Percentiles rank a stretch among this genome's conserved stretches.
Evolutionary conservation across 2,113 vertebrate genomes (phyloP).

Genomic region (Aptenodytes patagonicus): DNA sequence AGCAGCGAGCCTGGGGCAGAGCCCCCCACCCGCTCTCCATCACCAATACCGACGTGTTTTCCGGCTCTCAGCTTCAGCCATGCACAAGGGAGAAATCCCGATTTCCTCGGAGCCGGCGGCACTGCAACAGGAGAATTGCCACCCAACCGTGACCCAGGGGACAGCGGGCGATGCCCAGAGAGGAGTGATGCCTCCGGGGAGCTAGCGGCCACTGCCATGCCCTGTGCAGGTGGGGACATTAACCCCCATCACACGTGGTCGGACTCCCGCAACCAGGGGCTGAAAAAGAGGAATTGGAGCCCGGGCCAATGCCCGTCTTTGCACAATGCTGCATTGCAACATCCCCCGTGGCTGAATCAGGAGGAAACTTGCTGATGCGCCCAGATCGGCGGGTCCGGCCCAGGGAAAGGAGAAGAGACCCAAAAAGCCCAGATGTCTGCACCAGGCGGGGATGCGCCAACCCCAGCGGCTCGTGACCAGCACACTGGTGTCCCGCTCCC

Average conservation of each 20-base stretch:
- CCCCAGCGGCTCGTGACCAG: fast-evolving
- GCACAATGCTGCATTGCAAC: not conserved
- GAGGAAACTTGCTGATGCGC: conserved; percentile 33
- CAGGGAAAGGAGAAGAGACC: not conserved
- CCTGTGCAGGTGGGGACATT: fast-evolving
- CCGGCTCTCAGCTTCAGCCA: fast-evolving
- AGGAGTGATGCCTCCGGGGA: not conserved
- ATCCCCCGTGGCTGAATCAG: not conserved
- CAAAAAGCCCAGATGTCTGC: not conserved
- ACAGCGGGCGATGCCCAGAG: not conserved
- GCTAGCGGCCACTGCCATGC: fast-evolving
- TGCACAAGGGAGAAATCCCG: not conserved
- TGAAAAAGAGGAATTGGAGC: conserved; percentile 7
- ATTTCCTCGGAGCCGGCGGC: not conserved
- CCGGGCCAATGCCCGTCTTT: not conserved
- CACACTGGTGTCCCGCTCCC: fast-evolving
- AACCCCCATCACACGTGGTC: fast-evolving
- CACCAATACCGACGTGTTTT: fast-evolving
- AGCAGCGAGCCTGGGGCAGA: not conserved
- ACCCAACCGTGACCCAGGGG: fast-evolving
- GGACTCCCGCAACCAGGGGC: not conserved
- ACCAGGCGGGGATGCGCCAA: not conserved
- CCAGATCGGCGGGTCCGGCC: fast-evolving
- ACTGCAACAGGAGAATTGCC: not conserved
- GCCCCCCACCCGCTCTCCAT: fast-evolving